phyloP scores from a whole-genome alignment of 2,797 vertebrate species.

The Pogonophryne albipinna region DNA sequence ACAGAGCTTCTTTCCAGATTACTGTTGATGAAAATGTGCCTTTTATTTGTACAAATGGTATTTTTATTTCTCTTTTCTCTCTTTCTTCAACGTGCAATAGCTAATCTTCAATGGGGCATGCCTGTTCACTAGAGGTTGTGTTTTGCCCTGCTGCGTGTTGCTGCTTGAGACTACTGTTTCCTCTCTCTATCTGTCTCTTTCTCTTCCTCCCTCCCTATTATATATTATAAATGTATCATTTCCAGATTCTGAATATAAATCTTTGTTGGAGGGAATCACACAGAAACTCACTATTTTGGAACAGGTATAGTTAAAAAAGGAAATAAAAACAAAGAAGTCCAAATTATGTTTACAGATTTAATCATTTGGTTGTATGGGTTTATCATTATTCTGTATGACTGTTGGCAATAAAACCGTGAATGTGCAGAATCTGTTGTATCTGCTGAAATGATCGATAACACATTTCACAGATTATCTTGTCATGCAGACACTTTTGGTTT shows the following conservation, averaged over 20 bases:
- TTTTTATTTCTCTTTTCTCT: slow-evolving; percentile 58
- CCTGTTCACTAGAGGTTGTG: slow-evolving; percentile 77
- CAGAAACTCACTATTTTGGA: slow-evolving; percentile 80
- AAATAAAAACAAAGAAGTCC: slow-evolving; percentile 77
- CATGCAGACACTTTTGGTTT: background rate
- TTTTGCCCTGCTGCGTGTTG: slow-evolving; percentile 79
- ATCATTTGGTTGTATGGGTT: slow-evolving; percentile 85
- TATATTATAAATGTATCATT: slow-evolving; percentile 82
- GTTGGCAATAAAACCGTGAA: slow-evolving; percentile 88
- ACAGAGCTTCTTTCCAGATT: slow-evolving; percentile 74
- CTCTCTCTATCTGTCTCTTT: slow-evolving; percentile 60
- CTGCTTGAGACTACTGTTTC: slow-evolving; percentile 76
- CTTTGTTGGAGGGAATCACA: slow-evolving; percentile 77
- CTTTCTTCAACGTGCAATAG: slow-evolving; percentile 79
- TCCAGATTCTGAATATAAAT: slow-evolving; percentile 77
- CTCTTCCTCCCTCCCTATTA: slow-evolving; percentile 63
- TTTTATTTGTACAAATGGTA: slow-evolving; percentile 79
- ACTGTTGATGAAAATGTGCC: slow-evolving; percentile 82
- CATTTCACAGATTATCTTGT: background rate
- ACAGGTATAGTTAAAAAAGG: slow-evolving; percentile 64
- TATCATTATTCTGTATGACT: slow-evolving; percentile 83
- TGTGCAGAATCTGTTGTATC: slow-evolving; percentile 63
- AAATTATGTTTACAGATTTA: slow-evolving; percentile 85
- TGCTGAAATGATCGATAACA: slow-evolving; percentile 28
- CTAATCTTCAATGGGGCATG: slow-evolving; percentile 79